A percentile compares a stretch with the other conserved stretches of the same genome.
These are phyloP conservation scores for Sardina pilchardus DNA, from an alignment of 2,113 vertebrate species.

Conservation along the genomic window DNA sequence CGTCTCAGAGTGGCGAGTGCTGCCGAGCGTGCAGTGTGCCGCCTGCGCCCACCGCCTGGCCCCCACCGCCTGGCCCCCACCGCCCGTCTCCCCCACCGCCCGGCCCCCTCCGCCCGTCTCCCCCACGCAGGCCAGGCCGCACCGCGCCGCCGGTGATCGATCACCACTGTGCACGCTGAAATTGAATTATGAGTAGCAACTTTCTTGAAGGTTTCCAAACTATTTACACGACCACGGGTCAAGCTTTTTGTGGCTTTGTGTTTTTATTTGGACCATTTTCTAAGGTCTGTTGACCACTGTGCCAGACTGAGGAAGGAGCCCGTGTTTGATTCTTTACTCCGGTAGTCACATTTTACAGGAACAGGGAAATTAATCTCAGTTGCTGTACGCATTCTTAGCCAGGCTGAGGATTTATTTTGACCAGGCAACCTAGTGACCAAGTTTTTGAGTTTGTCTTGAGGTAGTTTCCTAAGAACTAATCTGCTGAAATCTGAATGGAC, in stretches of 20 bases:
- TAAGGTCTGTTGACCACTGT: not conserved
- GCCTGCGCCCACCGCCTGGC: not conserved
- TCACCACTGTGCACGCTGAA: not conserved
- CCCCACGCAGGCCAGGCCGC: not conserved
- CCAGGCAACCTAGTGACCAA: not conserved
- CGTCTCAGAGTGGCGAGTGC: constrained; percentile 28
- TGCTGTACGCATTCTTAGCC: constrained; percentile 3
- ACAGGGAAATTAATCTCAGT: not conserved
- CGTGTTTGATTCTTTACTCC: not conserved
- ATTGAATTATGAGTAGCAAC: not conserved
- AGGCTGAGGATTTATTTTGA: not conserved
- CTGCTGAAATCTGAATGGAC: not conserved
- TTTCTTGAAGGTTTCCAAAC: not conserved
- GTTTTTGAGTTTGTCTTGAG: not conserved
- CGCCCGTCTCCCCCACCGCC: not conserved
- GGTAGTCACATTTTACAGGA: not conserved
- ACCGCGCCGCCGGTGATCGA: not conserved
- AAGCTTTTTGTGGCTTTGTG: not conserved
- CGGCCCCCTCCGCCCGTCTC: too few species aligned
- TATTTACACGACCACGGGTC: not conserved
- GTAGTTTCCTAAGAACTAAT: not conserved
- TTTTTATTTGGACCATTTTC: not conserved
- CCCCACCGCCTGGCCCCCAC: not conserved
- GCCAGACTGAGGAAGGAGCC: not conserved
- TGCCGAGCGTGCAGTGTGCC: constrained; percentile 34